Evolutionary conservation across 1,140 invertebrate species (phyloP), one percentile per base, ranked within the genome.

Genomic region (Pachyrhynchus sulphureomaculatus): DNA sequence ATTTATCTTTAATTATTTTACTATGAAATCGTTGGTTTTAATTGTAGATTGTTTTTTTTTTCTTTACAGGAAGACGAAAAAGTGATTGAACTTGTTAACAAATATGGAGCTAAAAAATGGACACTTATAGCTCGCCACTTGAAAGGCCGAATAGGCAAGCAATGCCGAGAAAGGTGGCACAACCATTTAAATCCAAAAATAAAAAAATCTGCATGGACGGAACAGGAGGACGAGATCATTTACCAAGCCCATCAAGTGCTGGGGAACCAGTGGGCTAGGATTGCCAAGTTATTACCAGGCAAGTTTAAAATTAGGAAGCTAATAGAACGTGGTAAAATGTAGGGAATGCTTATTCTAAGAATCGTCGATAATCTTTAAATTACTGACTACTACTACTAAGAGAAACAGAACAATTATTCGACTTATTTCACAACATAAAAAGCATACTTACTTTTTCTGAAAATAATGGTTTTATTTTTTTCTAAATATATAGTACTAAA

Each of bases 131-230:
- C 96, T 1, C 87, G 93, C 62, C 91, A 97, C 76, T 79, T 99
- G 15, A 93, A 93, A 71, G 91, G 91, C 2, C 81, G 91, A 39
- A 93, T 93, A 72, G 90, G 91, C 0, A 93, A 93, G 74, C 91
- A 93, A 71, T 97, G 95, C 77, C 84, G 95, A 67, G 95, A 97
- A 77, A 82, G 92, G 42, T 99, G 96, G 96, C 96, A 98, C 80
- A 99, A 99, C 77, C 96, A 99, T 76, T 80, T 99, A 6, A 98
- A 98, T 79, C 96, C 96, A 0, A 90, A 89, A n/a, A 98, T 98
- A 65, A 98, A 96, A 75, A 98, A 98, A 76, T 90, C 88, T 5
- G 93, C 95, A 0, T 99, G 96, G 96, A 98, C 94, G 1, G 91
- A 95, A 65, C 88, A 92, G 54, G 96, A 99, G 74, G 96, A 99